A percentile compares a stretch with the other conserved stretches of the same genome.
Conservation (phyloP, 2,888 invertebrate genomes). For the Mamestra brassicae region DNA sequence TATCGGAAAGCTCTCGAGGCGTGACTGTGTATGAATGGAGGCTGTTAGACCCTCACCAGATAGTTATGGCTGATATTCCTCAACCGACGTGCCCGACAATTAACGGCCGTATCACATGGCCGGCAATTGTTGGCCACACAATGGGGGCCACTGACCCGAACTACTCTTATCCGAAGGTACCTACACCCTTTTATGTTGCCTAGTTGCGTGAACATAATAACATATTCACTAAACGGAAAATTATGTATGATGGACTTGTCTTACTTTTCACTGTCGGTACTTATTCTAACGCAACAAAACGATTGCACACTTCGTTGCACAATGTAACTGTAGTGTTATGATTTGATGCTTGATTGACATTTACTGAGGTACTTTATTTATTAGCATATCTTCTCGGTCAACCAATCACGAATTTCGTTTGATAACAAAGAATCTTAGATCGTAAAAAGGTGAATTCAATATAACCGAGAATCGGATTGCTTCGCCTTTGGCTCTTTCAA, state of each 20-base stretch:
- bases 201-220: conserved; percentile 58
- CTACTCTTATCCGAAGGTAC: conserved; percentile 63
- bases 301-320: conserved; percentile 32
- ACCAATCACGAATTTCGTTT: conserved; percentile 26
- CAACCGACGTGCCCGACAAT: conserved; percentile 68
- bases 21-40: conserved; percentile 84
- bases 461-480: conserved; percentile 1
- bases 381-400: conserved; percentile 21
- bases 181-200: conserved; percentile 58
- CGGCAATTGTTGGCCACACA: conserved; percentile 72
- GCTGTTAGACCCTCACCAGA: conserved; percentile 73
- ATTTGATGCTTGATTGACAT: conserved; percentile 35
- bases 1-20: conserved; percentile 77
- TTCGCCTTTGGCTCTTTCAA: conserved; percentile 1
- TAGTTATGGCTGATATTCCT: conserved; percentile 70
- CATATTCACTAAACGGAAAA: conserved; percentile 47
- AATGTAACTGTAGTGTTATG: conserved; percentile 24
- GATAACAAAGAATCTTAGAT: conserved; percentile 9
- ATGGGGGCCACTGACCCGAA: conserved; percentile 78
- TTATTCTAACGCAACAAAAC: conserved; percentile 12
- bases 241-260: conserved; percentile 50
- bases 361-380: conserved; percentile 13
- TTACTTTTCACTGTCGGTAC: conserved; percentile 38
- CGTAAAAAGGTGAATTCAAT: conserved; percentile 19
- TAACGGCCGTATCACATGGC: conserved; percentile 72